Percentiles rank a stretch among this genome's conserved stretches.
Conservation (phyloP, 1,140 invertebrate species). For the Ectropis grisescens region DNA sequence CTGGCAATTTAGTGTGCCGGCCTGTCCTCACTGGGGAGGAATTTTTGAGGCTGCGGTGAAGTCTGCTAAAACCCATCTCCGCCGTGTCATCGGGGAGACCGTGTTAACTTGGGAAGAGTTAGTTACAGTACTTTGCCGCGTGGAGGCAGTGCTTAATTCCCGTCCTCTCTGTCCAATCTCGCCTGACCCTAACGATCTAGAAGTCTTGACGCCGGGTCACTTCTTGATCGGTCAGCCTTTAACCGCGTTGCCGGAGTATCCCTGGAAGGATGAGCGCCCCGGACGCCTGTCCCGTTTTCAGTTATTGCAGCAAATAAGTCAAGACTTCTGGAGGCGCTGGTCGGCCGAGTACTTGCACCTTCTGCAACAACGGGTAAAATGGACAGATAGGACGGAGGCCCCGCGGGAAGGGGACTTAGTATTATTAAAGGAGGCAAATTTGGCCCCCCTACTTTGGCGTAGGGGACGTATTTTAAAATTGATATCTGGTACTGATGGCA, state of each 20-base stretch:
- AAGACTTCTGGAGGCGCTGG: neutral
- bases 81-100: conserved; percentile 7
- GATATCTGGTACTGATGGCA: neutral
- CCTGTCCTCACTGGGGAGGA: no score
- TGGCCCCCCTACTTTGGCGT: neutral
- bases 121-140: conserved; percentile 7
- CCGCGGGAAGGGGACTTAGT: conserved; percentile 14
- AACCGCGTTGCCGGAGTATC: conserved; percentile 6
- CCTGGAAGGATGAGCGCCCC: neutral
- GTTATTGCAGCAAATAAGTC: conserved; percentile 7
- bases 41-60: no score
- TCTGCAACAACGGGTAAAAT: conserved; percentile 24
- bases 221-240: conserved; percentile 4
- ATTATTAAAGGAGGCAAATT: neutral
- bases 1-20: conserved; percentile 7
- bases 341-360: conserved; percentile 22
- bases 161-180: conserved; percentile 1
- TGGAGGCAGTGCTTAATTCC: no score
- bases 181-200: conserved; percentile 4
- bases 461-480: neutral
- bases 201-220: no score
- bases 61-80: no score
- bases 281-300: conserved; percentile 5
- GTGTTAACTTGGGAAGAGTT: conserved; percentile 5
- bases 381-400: conserved; percentile 8